Evolutionary conservation across 2,797 vertebrate genomes (phyloP).

Genomic region (Acanthurus leucopareius): DNA sequence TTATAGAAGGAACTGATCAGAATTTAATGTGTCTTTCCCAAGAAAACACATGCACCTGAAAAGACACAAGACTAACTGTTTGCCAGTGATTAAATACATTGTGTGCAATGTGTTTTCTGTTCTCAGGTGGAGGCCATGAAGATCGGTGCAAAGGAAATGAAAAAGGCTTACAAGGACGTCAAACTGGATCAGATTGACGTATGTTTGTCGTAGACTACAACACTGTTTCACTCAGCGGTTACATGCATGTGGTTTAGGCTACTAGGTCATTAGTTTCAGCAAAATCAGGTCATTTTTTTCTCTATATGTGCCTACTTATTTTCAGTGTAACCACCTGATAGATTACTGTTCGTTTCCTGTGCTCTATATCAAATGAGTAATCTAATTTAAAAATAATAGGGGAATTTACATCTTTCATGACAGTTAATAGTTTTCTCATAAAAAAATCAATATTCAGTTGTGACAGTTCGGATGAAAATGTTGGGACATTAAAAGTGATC

Average conservation of each 20-base stretch:
- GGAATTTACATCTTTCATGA: background rate
- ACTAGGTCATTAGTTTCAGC: background rate
- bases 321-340: background rate
- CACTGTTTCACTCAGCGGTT: background rate
- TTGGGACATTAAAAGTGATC: background rate
- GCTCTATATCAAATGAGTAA: background rate
- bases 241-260: background rate
- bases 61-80: background rate
- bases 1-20: no score
- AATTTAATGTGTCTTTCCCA: no score
- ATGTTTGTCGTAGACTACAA: constrained; percentile 28
- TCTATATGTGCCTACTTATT: background rate
- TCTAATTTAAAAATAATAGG: background rate
- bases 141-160: constrained; percentile 98
- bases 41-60: background rate
- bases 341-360: background rate
- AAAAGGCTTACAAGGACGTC: constrained; percentile 96
- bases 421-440: background rate
- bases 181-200: constrained; percentile 99
- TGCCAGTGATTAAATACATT: background rate
- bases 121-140: constrained; percentile 99
- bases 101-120: constrained; percentile 26
- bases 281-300: background rate
- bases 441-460: background rate
- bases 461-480: background rate